Evolutionary conservation across 2,797 vertebrate genomes (phyloP), one percentile per base, ranked within the genome.

Genomic region (Perodicticus potto): DNA sequence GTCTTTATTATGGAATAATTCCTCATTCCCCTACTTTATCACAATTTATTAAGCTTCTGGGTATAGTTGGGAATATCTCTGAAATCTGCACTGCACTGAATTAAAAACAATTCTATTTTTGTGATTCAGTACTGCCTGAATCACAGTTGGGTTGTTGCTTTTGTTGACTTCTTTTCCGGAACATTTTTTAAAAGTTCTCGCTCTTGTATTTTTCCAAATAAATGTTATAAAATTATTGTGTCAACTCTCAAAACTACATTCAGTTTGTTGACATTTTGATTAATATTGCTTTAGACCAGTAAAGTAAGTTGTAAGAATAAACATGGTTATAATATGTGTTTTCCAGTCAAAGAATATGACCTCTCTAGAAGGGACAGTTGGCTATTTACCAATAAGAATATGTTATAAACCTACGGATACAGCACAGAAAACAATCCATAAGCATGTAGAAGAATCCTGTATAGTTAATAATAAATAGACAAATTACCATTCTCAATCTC

Each of bases 181-280:
- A 96, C 9, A 63, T 49, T 61, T 49, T 73, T 59, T 81, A 86
- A 76, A 67, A 76, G 14, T 53, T 84, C 55, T 63, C 73, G 84
- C 37, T 59, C 70, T 93, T 91, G 94, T 49, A 87, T 53, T 93
- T 93, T 96, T 94, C 76, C 73, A 94, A 93, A 80, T 89, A 80
- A 74, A 94, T 61, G 53, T 94, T 91, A 80, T 16, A 89, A 27
- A 93, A 96, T 84, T 86, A 86, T 34, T 86, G 37, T 49, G 55
- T 89, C 55, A 53, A 89, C 86, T 80, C 85, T 93, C 74, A 96
- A 91, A 89, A 70, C 53, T 69, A 81, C 53, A 40, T 97, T 90
- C 45, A 74, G 74, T 61, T 81, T 93, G 27, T 13, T 89, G 55
- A 74, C 65, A 93, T 74, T 97, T 72, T 94, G 45, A 95, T 27